Percentiles rank a stretch among this genome's conserved stretches.
Evolutionary conservation across 2,888 invertebrate species (phyloP).

Genomic region (Platerodrilus igneus): DNA sequence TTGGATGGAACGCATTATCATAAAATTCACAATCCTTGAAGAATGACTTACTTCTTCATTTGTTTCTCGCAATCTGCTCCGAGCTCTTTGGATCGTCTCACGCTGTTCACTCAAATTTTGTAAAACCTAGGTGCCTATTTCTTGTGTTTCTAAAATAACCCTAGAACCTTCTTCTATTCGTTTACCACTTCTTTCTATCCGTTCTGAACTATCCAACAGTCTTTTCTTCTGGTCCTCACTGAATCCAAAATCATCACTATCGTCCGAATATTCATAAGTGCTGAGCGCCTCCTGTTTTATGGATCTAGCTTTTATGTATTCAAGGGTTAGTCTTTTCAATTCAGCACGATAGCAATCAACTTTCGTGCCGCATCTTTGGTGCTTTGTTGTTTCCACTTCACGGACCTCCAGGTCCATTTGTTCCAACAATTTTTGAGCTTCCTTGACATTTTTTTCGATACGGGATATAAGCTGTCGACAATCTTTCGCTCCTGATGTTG

Average conservation of each 20-base stretch:
- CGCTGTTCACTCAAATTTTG: constrained; percentile 78
- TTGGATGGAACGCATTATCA: constrained; percentile 76
- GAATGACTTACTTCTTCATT: constrained; percentile 80
- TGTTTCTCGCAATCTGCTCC: constrained; percentile 79
- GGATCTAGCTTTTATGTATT: constrained; percentile 57
- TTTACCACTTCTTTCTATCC: constrained; percentile 72
- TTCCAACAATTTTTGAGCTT: constrained; percentile 82
- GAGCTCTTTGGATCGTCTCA: constrained; percentile 76
- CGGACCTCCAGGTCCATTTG: constrained; percentile 86
- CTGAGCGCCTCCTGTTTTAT: constrained; percentile 46
- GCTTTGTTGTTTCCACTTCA: constrained; percentile 57
- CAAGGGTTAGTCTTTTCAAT: constrained; percentile 71
- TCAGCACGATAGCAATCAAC: constrained; percentile 85
- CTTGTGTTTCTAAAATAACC: constrained; percentile 80
- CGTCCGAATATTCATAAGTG: constrained; percentile 60
- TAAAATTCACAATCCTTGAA: constrained; percentile 73
- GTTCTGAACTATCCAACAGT: constrained; percentile 78
- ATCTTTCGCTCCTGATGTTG: constrained; percentile 52
- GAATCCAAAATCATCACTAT: constrained; percentile 63
- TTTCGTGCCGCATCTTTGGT: constrained; percentile 62
- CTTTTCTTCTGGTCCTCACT: constrained; percentile 70
- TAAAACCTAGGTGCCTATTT: constrained; percentile 77
- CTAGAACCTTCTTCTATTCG: constrained; percentile 77
- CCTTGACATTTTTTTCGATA: constrained; percentile 76
- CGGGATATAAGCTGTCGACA: constrained; percentile 62